Conservation (phyloP, 2,113 vertebrate species). For the Callionymus lyra region DNA sequence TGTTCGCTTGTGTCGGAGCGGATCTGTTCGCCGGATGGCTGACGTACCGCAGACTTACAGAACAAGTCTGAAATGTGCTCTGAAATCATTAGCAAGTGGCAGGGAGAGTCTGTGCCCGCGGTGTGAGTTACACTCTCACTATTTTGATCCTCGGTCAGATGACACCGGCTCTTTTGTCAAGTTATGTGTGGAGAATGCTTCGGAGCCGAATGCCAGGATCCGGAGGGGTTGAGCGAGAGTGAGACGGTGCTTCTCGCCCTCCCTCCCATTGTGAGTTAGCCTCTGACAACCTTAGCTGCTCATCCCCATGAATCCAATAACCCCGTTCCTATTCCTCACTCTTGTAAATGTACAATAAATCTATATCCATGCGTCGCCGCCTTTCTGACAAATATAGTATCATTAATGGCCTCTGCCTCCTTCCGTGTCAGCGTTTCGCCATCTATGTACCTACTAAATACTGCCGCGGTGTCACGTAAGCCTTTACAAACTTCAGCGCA, state of each 20-base stretch:
- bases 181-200: slow-evolving; percentile 66
- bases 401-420: slow-evolving; percentile 76
- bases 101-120: slow-evolving; percentile 49
- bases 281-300: slow-evolving; percentile 41
- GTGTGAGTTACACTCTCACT: slow-evolving; percentile 68
- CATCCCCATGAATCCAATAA: slow-evolving; percentile 54
- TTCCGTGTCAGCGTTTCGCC: slow-evolving; percentile 75
- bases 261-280: slow-evolving; percentile 26
- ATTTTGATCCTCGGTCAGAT: slow-evolving; percentile 73
- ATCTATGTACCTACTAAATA: slow-evolving; percentile 64
- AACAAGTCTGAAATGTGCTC: slow-evolving; percentile 56
- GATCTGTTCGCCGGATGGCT: slow-evolving; percentile 43
- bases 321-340: slow-evolving; percentile 74
- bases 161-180: slow-evolving; percentile 71
- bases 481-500: slow-evolving; percentile 6
- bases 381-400: slow-evolving; percentile 88
- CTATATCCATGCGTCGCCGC: slow-evolving; percentile 56
- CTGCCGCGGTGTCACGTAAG: slow-evolving; percentile 62
- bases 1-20: slow-evolving; percentile 43
- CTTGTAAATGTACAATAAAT: slow-evolving; percentile 75
- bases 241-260: slow-evolving; percentile 30
- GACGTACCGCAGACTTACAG: slow-evolving; percentile 51
- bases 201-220: slow-evolving; percentile 48
- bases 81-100: slow-evolving; percentile 70
- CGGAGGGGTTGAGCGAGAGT: slow-evolving; percentile 50